phyloP scores from a whole-genome alignment of 2,797 vertebrate genomes.

The Lagorchestes hirsutus region DNA sequence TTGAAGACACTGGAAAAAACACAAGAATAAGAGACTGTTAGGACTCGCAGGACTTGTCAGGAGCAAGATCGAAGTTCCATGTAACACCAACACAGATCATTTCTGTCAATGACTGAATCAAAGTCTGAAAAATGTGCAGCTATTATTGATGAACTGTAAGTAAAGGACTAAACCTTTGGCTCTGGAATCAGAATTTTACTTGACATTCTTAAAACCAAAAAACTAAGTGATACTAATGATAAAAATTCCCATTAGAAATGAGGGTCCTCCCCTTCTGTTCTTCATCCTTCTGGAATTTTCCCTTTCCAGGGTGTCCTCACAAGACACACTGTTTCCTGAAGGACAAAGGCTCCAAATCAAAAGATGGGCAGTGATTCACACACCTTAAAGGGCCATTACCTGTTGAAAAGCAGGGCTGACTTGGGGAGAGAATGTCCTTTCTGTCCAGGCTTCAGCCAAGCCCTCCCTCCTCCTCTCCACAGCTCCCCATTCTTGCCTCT shows the following conservation, averaged over 20 bases:
- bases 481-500: neutral
- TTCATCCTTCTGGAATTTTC: neutral
- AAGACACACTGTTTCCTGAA: neutral
- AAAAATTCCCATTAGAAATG: neutral
- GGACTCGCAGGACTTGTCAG: neutral
- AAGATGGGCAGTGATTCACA: neutral
- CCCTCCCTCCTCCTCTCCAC: neutral
- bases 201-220: neutral
- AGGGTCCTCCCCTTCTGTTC: neutral
- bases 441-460: neutral
- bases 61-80: neutral
- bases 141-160: neutral
- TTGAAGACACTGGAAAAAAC: conserved; percentile 93
- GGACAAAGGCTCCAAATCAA: neutral
- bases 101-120: neutral
- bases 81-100: neutral
- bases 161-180: neutral
- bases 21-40: conserved; percentile 68
- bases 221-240: neutral
- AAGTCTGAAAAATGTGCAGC: neutral
- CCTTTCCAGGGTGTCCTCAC: neutral
- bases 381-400: neutral
- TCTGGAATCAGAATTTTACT: neutral
- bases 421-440: neutral
- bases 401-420: neutral